Conservation (phyloP, 2,797 vertebrate species). For the Erpetoichthys calabaricus region DNA sequence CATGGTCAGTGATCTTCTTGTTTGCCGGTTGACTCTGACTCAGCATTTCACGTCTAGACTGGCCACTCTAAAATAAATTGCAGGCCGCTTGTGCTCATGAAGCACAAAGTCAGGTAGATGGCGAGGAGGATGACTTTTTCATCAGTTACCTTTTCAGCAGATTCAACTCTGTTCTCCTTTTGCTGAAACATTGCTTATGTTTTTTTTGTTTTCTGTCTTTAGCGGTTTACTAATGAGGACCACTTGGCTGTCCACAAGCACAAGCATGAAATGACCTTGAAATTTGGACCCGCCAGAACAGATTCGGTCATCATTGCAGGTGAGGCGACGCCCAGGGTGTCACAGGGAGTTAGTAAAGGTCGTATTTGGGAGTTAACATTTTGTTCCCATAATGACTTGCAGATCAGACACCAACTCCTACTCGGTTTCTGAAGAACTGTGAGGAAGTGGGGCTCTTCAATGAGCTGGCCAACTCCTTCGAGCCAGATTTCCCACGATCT, state of each 20-base stretch:
- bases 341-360: too few relatives aligned
- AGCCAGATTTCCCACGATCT: constrained; percentile 84
- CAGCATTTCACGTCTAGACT: too few relatives aligned
- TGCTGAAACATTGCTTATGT: too few relatives aligned
- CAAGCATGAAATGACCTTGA: constrained; percentile 97
- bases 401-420: constrained; percentile 96
- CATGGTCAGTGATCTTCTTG: too few relatives aligned
- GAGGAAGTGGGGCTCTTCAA: constrained; percentile 95
- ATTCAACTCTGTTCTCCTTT: too few relatives aligned
- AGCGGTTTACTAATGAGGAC: constrained; percentile 97
- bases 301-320: constrained; percentile 66
- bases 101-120: too few relatives aligned
- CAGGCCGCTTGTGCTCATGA: too few relatives aligned
- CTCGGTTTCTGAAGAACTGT: constrained; percentile 94
- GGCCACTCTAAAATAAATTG: too few relatives aligned
- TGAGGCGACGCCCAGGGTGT: constrained; percentile 19
- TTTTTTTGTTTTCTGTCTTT: constrained; percentile 29
- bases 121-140: too few relatives aligned
- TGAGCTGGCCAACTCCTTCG: constrained; percentile 84
- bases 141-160: too few relatives aligned
- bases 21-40: too few relatives aligned
- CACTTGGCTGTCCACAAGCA: constrained; percentile 97
- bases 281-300: constrained; percentile 76
- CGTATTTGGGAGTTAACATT: constrained; percentile 13
- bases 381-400: constrained; percentile 22